Percentiles rank a stretch among this genome's conserved stretches.
Conservation (phyloP, 2,888 invertebrate species). For the Mallateleia sp. region DNA sequence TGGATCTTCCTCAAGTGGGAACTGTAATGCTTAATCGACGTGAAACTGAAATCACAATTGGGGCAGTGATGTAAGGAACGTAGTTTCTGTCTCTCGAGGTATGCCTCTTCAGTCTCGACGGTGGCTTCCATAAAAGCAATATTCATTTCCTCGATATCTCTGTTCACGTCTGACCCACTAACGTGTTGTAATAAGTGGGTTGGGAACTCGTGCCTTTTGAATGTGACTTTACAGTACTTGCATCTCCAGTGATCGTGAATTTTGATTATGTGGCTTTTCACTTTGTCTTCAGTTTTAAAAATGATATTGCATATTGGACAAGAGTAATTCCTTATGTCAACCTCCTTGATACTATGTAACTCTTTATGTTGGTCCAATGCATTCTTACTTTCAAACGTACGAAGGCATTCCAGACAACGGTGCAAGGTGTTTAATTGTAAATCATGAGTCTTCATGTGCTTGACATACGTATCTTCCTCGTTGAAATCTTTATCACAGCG, state of each 20-base stretch:
- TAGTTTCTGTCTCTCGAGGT: neutral
- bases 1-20: slow-evolving; percentile 33
- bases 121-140: neutral
- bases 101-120: slow-evolving; percentile 1
- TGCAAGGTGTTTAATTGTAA: neutral
- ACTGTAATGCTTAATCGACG: slow-evolving; percentile 17
- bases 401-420: slow-evolving; percentile 22
- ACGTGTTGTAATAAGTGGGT: slow-evolving; percentile 23
- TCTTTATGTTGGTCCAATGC: slow-evolving; percentile 5
- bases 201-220: neutral
- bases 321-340: neutral
- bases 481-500: slow-evolving; percentile 43
- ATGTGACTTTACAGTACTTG: slow-evolving; percentile 9
- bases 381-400: slow-evolving; percentile 35
- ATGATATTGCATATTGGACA: slow-evolving; percentile 33
- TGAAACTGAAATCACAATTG: slow-evolving; percentile 44
- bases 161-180: neutral
- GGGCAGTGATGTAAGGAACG: slow-evolving; percentile 40
- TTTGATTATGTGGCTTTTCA: slow-evolving; percentile 37
- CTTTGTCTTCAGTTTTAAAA: slow-evolving; percentile 4
- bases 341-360: neutral
- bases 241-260: slow-evolving; percentile 28
- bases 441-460: slow-evolving; percentile 40
- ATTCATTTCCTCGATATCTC: slow-evolving; percentile 40
- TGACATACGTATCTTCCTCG: slow-evolving; percentile 9